Conservation (phyloP, 2,797 vertebrate species). For the Pempheris klunzingeri region DNA sequence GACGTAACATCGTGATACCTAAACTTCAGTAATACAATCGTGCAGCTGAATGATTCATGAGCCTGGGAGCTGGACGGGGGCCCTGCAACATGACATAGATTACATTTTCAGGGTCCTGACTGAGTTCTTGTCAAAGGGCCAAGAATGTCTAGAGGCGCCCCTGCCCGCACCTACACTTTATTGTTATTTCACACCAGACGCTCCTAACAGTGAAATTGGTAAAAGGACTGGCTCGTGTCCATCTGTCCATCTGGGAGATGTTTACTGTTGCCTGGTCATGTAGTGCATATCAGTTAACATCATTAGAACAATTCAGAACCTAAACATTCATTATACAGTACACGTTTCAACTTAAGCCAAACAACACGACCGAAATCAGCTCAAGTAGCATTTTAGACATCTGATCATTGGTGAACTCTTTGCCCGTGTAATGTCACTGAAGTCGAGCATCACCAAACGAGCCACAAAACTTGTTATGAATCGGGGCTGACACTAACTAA, state of each 20-base stretch:
- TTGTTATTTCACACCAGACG: conserved; percentile 36
- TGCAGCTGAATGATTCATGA: conserved; percentile 55
- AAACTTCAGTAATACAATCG: conserved; percentile 31
- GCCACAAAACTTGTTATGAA: not conserved
- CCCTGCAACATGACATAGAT: conserved; percentile 48
- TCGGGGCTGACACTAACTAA: not conserved
- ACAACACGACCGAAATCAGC: not conserved
- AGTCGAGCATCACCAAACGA: conserved; percentile 2
- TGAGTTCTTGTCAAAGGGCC: conserved; percentile 59
- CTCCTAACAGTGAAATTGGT: conserved; percentile 15
- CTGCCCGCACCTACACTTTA: conserved; percentile 37
- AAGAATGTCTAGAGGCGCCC: conserved; percentile 37
- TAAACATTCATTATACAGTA: not conserved
- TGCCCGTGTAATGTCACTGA: not conserved
- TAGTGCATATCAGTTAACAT: not conserved
- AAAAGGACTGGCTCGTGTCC: conserved; percentile 11
- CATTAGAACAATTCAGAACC: not conserved
- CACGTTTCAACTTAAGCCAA: not conserved
- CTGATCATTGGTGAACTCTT: conserved; percentile 13
- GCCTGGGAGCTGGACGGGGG: conserved; percentile 34
- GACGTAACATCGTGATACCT: not conserved
- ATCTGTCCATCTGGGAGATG: conserved; percentile 17
- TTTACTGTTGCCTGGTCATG: conserved; percentile 15
- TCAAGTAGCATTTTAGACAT: not conserved
- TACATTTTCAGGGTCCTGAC: conserved; percentile 54